Base-by-base conservation (phyloP, 2,888 invertebrate species). In the Epinotia demarniana region DNA sequence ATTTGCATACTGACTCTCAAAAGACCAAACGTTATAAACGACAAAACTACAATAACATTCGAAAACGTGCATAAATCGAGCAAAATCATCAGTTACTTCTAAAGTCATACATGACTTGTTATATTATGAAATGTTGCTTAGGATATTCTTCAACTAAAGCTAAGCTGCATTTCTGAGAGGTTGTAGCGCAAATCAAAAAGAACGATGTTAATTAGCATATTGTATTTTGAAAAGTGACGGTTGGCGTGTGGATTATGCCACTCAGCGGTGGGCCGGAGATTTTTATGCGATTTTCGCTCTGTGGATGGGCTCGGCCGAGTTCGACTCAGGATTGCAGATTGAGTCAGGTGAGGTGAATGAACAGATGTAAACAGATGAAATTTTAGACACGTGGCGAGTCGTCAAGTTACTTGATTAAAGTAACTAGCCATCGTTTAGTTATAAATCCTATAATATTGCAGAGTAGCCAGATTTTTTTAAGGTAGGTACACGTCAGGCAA, bases 191-290 rank as follows among this genome's bases (percentile, higher is more conserved):
- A 89, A 89, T 89, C 87, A 89, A 90, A 91, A 91, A 89, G 87
- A 85, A 82, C 81, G 84, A 86, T 90, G 89, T 91, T 93, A 93
- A 94, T 94, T 93, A 93, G 93, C 94, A 94, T 94, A 93, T 93
- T 93, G 92, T 91, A 91, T 90, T 93, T 92, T 91, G 91, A 93
- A 92, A 92, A 92, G 92, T 93, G 93, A 93, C 89, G 92, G 91
- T 90, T 92, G 86, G 91, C 89, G 90, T 91, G 90, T 85, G 88
- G 83, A 87, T 87, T 87, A 89, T 91, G 88, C 88, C 85, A 87
- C 92, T 89, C 92, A 90, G 91, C 89, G 93, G 92, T 92, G 91
- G 92, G 89, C 89, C 83, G 80, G 79, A 81, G 86, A 87, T 84
- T 89, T 89, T 90, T 89, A 87, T 86, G 86, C 84, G 82, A 80